Base-by-base conservation (phyloP, 2,113 vertebrate genomes). In the Taurulus bubalis region DNA sequence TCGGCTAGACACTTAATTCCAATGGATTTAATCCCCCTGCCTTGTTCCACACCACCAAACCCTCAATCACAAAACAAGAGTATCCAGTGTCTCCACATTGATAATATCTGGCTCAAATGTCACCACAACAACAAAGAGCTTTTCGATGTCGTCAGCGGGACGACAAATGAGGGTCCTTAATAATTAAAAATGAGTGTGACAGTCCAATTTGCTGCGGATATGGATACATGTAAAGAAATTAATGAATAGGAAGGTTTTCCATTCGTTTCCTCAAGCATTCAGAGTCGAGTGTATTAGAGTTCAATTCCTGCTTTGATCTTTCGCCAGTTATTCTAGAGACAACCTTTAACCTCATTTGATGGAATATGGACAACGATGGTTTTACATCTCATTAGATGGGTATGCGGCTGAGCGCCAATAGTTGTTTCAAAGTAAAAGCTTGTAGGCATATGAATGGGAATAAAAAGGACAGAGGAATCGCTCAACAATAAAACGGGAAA, bases 91-190 rank as follows among this genome's bases (percentile, higher is more conserved):
- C 93, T 78, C 83, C 85, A 89, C 92, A 89, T 90, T 90, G 92
- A 94, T 91, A 90, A 93, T 88, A 92, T 84, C 83, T 86, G 90
- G 94, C 94, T 95, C 94, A 86, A 78, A 90, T 96, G 90, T 92
- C 94, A 90, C 67, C 42, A 67, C 79, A 58, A 56, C 75, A 56
- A 95, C 94, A 95, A 95, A 94, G 89, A 91, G 80, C 82, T 73
- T 75, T 80, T 94, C 30, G 94, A 94, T 94, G 90, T 91, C 93
- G 93, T 85, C 83, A 81, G 88, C 62, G 18, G 49, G 68, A 42
- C 24, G 84, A 94, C 95, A 94, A 96, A 95, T 93, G 79, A 94
- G 86, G 3, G 73, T 49, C 80, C 79, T 96, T 92, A 95, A 96
- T 95, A 92, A 95, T 96, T 94, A 84, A 95, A 89, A 89, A 87